Evolutionary conservation across 2,888 invertebrate species (phyloP), one percentile per base, ranked within the genome.

Genomic region (Bhutanitis thaidina): DNA sequence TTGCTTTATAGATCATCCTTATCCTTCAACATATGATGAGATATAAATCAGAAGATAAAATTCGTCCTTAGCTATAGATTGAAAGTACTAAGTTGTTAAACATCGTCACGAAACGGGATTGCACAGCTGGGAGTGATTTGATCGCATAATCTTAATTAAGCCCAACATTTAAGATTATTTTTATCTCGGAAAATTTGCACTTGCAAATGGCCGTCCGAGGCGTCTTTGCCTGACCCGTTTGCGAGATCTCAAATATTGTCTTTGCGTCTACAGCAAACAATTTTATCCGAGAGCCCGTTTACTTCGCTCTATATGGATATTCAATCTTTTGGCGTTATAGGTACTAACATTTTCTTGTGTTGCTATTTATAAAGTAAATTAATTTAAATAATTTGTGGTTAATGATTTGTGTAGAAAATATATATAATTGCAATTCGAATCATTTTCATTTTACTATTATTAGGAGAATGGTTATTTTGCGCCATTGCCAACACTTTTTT

Each of bases 111-210:
- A 54, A 67, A 68, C 25, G 9, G 39, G 65, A 69, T 67, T 59
- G 58, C 61, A 34, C 34, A 43, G 43, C 27, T 61, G 58, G 58
- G 60, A 54, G 66, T 69, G 69, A 52, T 47, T 73, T 74, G 71
- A 77, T 72, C 76, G 62, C 65, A 66, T 79, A 79, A 82, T 81
- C 84, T 77, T 71, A 71, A 78, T 80, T 74, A 80, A 82, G 71
- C 71, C 59, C 63, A 43, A 67, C 62, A 58, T 67, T 60, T 55
- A 56, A 80, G 83, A 83, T 83, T 77, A 84, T 77, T 85, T 84
- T 86, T 85, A 86, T 87, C 86, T 79, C 65, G 77, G 78, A 80
- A 85, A 85, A 82, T 85, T 86, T 82, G 85, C 85, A 83, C 70
- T 81, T 73, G 79, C 82, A 76, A 85, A 85, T 83, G 83, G 83